A percentile compares a stretch with the other conserved stretches of the same genome.
These are phyloP conservation scores for Gymnocypris eckloni DNA, from an alignment of 2,797 vertebrate genomes.

Conservation along the genomic window DNA sequence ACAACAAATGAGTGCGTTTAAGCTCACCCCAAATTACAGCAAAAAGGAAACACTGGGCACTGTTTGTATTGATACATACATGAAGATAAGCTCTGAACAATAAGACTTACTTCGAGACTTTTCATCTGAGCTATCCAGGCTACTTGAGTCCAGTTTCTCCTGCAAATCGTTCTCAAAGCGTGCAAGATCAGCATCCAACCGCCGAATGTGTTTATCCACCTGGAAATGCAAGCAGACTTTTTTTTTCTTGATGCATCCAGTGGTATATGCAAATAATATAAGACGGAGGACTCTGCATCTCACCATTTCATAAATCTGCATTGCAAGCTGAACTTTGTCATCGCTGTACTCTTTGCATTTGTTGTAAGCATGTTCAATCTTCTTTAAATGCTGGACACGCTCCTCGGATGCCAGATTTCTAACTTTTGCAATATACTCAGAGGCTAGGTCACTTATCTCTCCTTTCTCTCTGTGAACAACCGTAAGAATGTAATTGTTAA, in stretches of 20 bases:
- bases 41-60: not conserved
- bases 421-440: constrained; percentile 93
- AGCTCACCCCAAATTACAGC: not conserved
- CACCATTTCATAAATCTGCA: constrained; percentile 99
- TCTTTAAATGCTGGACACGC: constrained; percentile 92
- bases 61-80: not conserved
- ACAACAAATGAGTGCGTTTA: not conserved
- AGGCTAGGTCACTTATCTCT: constrained; percentile 93
- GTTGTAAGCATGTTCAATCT: constrained; percentile 95
- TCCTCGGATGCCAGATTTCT: constrained; percentile 91
- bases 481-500: not conserved
- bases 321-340: constrained; percentile 97
- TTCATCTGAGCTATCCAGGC: constrained; percentile 47
- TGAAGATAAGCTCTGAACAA: not conserved
- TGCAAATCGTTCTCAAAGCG: constrained; percentile 97
- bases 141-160: constrained; percentile 81
- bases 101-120: constrained; percentile 51
- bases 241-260: not conserved
- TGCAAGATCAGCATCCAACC: constrained; percentile 95
- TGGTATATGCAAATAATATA: not conserved
- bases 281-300: constrained; percentile 57
- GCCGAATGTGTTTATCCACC: constrained; percentile 97
- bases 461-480: constrained; percentile 87
- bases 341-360: constrained; percentile 99
- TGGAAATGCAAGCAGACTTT: constrained; percentile 59